Base-by-base conservation (phyloP, 1,140 invertebrate species). In the Eumeta japonica region DNA sequence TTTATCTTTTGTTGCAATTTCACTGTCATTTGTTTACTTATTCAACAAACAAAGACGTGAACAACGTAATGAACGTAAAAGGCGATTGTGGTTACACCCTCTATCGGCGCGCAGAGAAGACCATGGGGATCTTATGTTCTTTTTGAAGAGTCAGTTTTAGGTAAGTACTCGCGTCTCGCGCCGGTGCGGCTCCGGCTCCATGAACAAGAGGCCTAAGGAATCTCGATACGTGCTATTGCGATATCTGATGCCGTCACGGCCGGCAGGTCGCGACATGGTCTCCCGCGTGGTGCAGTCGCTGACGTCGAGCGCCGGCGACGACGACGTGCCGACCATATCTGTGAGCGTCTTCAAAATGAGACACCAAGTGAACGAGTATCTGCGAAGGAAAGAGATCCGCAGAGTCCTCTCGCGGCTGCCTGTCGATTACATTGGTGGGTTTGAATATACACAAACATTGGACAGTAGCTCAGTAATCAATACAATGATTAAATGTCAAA, bases 261-360 rank as follows among this genome's bases (percentile, higher is more conserved):
- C 14, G 38, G 18, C 49, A 84, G 83, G 58, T 48, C 70, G 79
- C 16, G 83, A 86, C 48, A 79, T 80, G 55, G 75, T 85, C 16
- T 78, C 79, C 14, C 68, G 79, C 13, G 75, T 86, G 7, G 61
- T 84, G 2, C 71, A 75, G 48, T 78, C 82, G 1, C 52, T 86
- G 39, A 68, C 51, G 39, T 57, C 54, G 19, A 64, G 73, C 33
- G 50, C 80, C 30, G 73, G 75, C 16, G 63, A 68, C 15, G 60
- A 64, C 2, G 51, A 50, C 10, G 52, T 75, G 0, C 59, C 62
- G 1, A 46, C 80, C 2, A 52, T 80, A 2, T 77, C 81, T 0
- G 68, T 81, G 1, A 75, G 80, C 0, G 55, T 86, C 0, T 82
- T 81, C 35, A 78, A 77, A 34, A 72, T 83, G 55, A 74, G 67